phyloP scores from a whole-genome alignment of 2,113 vertebrate species.

The Balaeniceps rex region DNA sequence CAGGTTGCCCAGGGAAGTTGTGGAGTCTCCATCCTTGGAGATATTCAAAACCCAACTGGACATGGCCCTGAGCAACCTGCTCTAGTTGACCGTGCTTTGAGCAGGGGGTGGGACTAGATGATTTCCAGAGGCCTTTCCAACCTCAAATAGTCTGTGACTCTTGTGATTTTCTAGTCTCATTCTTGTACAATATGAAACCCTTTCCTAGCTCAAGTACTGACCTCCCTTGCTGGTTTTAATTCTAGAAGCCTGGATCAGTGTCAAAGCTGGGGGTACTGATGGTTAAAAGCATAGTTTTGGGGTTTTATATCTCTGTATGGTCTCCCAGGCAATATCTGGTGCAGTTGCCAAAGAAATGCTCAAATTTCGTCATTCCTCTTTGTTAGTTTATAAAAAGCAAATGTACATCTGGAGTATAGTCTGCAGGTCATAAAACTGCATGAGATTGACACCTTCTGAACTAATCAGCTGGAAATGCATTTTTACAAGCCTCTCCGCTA shows the following conservation, averaged over 20 bases:
- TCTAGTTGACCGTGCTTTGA: not conserved
- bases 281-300: constrained; percentile 2
- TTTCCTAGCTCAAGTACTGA: not conserved
- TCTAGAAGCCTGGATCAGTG: not conserved
- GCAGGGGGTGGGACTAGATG: not conserved
- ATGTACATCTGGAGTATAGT: constrained; percentile 80
- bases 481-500: constrained; percentile 80
- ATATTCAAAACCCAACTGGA: not conserved
- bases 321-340: constrained; percentile 60
- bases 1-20: not conserved
- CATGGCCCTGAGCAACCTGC: not conserved
- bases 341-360: constrained; percentile 68
- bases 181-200: not conserved
- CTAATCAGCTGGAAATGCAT: constrained; percentile 86
- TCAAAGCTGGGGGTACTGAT: not conserved
- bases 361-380: constrained; percentile 80
- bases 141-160: not conserved
- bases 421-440: constrained; percentile 80
- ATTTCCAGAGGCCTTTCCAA: not conserved
- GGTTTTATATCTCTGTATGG: not conserved
- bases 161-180: not conserved
- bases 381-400: constrained; percentile 89
- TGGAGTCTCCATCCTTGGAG: not conserved
- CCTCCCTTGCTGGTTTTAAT: not conserved
- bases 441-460: constrained; percentile 82